These are phyloP conservation scores for Rhagonycha lutea DNA, from an alignment of 2,888 invertebrate genomes.

Conservation along the genomic window DNA sequence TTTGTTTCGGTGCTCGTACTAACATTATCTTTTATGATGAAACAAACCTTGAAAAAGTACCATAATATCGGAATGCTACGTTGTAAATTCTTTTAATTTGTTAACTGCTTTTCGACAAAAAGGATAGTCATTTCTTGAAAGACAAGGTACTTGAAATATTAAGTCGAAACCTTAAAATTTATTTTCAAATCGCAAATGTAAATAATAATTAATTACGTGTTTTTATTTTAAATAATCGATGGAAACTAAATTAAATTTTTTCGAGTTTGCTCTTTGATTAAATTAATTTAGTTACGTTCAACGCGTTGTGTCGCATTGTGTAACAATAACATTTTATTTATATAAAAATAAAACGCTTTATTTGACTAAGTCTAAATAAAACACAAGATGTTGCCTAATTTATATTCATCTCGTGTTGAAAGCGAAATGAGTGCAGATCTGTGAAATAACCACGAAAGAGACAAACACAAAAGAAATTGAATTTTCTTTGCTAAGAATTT, in stretches of 20 bases:
- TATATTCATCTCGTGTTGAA: slow-evolving; percentile 13
- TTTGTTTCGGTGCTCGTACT: background rate
- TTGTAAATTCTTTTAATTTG: slow-evolving; percentile 29
- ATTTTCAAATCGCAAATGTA: background rate
- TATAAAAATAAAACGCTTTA: slow-evolving; percentile 2
- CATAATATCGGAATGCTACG: background rate
- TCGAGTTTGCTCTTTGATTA: background rate
- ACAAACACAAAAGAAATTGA: slow-evolving; percentile 16
- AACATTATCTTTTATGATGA: background rate
- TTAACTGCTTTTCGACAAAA: slow-evolving; percentile 13
- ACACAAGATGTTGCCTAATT: slow-evolving; percentile 12
- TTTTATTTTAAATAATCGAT: background rate
- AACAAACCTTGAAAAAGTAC: background rate
- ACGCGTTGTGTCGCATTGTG: background rate
- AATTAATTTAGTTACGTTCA: background rate
- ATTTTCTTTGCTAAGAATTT: slow-evolving; percentile 14
- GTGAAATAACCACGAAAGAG: slow-evolving; percentile 18
- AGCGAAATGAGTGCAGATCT: slow-evolving; percentile 17
- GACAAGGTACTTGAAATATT: background rate
- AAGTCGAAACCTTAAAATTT: background rate
- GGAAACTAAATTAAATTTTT: background rate
- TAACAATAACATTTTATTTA: background rate
- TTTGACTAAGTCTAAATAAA: slow-evolving; percentile 3
- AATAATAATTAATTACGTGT: background rate
- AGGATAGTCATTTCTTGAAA: slow-evolving; percentile 11